These are phyloP conservation scores for Sceliomorpha sp. DNA, from an alignment of 2,888 invertebrate genomes.

Conservation along the genomic window DNA sequence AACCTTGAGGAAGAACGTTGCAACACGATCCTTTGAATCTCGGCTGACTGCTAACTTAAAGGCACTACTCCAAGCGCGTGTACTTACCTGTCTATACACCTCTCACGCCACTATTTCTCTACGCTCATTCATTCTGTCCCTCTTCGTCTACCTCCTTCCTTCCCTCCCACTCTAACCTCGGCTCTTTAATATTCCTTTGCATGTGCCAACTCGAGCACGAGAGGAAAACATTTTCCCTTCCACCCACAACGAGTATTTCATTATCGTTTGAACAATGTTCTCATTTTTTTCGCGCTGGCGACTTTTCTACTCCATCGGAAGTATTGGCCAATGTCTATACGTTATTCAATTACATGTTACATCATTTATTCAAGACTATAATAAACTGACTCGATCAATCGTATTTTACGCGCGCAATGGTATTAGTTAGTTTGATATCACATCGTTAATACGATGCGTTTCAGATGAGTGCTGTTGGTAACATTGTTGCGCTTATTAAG, in stretches of 20 bases:
- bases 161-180: slow-evolving; percentile 35
- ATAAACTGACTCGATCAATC: too few relatives aligned
- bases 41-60: slow-evolving; percentile 74
- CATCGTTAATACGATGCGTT: too few relatives aligned
- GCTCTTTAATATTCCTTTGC: slow-evolving; percentile 41
- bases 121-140: slow-evolving; percentile 4
- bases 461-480: too few relatives aligned
- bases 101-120: slow-evolving; percentile 56
- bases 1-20: slow-evolving; percentile 79
- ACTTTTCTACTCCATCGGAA: slow-evolving; percentile 10
- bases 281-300: slow-evolving; percentile 17
- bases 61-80: slow-evolving; percentile 60
- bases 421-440: too few relatives aligned
- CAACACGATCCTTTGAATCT: slow-evolving; percentile 79
- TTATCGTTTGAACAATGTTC: slow-evolving; percentile 32
- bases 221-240: slow-evolving; percentile 55
- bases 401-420: too few relatives aligned
- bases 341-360: too few relatives aligned
- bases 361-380: too few relatives aligned
- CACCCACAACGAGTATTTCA: slow-evolving; percentile 40
- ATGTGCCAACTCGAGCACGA: slow-evolving; percentile 37
- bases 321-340: too few relatives aligned
- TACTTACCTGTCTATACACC: slow-evolving; percentile 58
- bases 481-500: too few relatives aligned
- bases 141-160: slow-evolving; percentile 12